Evolutionary conservation across 1,140 invertebrate species (phyloP), one percentile per base, ranked within the genome.

Genomic region (Dendrolimus punctatus): DNA sequence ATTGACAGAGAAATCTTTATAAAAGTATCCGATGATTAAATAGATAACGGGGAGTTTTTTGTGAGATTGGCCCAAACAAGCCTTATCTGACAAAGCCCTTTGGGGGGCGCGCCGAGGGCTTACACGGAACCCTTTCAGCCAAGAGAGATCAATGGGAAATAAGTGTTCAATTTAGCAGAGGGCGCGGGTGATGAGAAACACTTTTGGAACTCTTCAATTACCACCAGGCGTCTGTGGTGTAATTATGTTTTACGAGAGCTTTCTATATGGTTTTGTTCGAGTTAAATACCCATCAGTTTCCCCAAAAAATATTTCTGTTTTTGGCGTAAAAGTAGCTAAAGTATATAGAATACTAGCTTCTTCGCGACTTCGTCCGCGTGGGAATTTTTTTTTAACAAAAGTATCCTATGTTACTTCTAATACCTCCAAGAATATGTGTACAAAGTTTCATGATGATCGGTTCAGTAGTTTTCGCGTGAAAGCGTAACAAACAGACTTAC

Each of bases 21-120:
- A 53, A 74, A 71, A 66, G 65, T 73, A 69, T 77, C 60, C 53
- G 60, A 77, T 79, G 74, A 80, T 80, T 80, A 77, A 77, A 78
- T 80, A 71, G 76, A 76, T 80, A 80, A 75, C 67, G 56, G 57
- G 57, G 65, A 64, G 68, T 76, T 71, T 75, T 69, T 59, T 60
- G 56, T 61, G 62, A 74, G 71, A 77, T 73, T 75, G 71, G 68
- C 58, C 66, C 70, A 73, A 77, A 76, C 68, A 70, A 69, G 66
- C 68, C 71, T 74, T 76, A 77, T 80, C 75, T 66, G 67, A 74
- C 68, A 71, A 79, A 77, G 73, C 68, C 65, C 60, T 68, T 73
- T 72, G 59, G 57, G 59, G 58, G 64, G 61, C 66, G 65, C 68
- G 65, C 62, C 62, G 64, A 64, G 57, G 65, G 68, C 62, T 76